These are phyloP conservation scores for Campoplex capitator DNA, from an alignment of 2,888 invertebrate genomes.

Conservation along the genomic window DNA sequence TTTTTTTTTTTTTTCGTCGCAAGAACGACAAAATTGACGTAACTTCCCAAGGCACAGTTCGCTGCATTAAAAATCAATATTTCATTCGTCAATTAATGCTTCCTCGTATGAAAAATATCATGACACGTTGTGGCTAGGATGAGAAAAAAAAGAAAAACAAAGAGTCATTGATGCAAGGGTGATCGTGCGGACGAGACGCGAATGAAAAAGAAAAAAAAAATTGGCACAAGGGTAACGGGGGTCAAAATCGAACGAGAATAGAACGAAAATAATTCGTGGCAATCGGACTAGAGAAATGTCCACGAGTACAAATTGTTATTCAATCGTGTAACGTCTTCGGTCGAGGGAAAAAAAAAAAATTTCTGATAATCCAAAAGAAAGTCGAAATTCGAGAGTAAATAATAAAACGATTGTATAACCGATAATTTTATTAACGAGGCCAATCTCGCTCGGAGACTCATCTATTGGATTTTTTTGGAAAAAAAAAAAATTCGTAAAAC, in stretches of 20 bases:
- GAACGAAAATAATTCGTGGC: slow-evolving; percentile 46
- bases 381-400: neutral
- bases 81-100: neutral
- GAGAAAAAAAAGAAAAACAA: slow-evolving; percentile 14
- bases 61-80: neutral
- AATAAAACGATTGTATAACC: neutral
- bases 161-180: slow-evolving; percentile 49
- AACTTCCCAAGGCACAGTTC: slow-evolving; percentile 50
- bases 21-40: neutral
- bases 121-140: neutral
- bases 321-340: slow-evolving; percentile 50
- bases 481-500: slow-evolving; percentile 6
- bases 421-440: neutral
- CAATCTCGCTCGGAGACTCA: slow-evolving; percentile 54
- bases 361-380: neutral
- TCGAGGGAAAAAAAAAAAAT: slow-evolving; percentile 10
- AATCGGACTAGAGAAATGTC: slow-evolving; percentile 44
- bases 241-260: slow-evolving; percentile 62
- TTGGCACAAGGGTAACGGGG: slow-evolving; percentile 55
- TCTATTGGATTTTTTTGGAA: slow-evolving; percentile 13
- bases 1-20: neutral
- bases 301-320: slow-evolving; percentile 48
- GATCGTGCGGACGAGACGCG: slow-evolving; percentile 52
- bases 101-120: neutral
- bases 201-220: slow-evolving; percentile 20